Evolutionary conservation across 2,888 invertebrate genomes (phyloP).

Genomic region (Ceramica pisi): DNA sequence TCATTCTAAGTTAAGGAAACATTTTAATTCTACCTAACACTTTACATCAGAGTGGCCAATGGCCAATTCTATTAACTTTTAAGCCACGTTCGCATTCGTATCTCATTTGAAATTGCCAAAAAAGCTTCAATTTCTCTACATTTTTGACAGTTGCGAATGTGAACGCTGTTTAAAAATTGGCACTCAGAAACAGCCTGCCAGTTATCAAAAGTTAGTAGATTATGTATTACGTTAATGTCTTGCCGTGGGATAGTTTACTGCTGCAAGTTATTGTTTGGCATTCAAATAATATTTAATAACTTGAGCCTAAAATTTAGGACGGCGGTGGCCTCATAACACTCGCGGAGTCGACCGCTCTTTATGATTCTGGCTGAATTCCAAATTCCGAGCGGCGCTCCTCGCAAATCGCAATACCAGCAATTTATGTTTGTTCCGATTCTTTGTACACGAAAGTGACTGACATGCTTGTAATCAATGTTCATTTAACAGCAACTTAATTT

Average conservation of each 20-base stretch:
- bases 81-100: too few species aligned
- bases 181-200: not conserved
- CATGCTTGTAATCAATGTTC: slow-evolving; percentile 49
- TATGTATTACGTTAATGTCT: slow-evolving; percentile 27
- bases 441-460: slow-evolving; percentile 64
- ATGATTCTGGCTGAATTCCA: slow-evolving; percentile 85
- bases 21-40: not conserved
- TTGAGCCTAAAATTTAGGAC: slow-evolving; percentile 81
- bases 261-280: slow-evolving; percentile 63
- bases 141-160: too few species aligned
- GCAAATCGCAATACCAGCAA: slow-evolving; percentile 76
- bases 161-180: too few species aligned
- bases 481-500: slow-evolving; percentile 22
- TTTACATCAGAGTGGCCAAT: not conserved
- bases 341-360: slow-evolving; percentile 77
- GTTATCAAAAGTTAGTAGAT: slow-evolving; percentile 22
- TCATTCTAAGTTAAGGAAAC: not conserved
- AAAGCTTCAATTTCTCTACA: too few species aligned
- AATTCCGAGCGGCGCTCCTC: slow-evolving; percentile 75
- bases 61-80: too few species aligned
- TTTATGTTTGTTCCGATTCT: slow-evolving; percentile 78
- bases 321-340: slow-evolving; percentile 81
- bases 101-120: too few species aligned
- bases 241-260: slow-evolving; percentile 52
- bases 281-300: slow-evolving; percentile 80